Base-by-base conservation (phyloP, 2,113 vertebrate species). In the Piprites chloris region DNA sequence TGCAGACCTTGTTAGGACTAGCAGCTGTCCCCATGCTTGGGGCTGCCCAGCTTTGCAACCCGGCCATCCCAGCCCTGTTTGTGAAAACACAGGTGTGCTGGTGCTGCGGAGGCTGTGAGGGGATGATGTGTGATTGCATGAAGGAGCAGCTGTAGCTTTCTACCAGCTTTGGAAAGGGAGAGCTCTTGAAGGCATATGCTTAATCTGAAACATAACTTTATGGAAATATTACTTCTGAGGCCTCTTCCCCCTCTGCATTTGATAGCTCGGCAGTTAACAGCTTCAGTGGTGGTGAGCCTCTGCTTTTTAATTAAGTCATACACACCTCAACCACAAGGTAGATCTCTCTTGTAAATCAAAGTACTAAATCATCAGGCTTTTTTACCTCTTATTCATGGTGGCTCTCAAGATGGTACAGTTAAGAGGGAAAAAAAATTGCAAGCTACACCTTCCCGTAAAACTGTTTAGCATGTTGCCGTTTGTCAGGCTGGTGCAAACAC, bases 301-400 rank as follows among this genome's bases (percentile, higher is more conserved):
- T 75, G 58, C 74, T 81, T 84, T 85, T 93, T 95, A 90, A 96
- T 93, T 87, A 92, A 96, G 71, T 74, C 56, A 16, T 44, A 55
- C 52, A 37, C 75, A 71, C 82, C 79, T 92, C 71, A 83, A 52
- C 87, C 90, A 67, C 90, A 67, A 63, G 42, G 47, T 20, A 77
- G 72, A 81, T 92, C 68, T 67, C 44, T 75, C 56, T 67, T 72
- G 90, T 81, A 94, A 93, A 92, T 96, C 81, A 81, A 85, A 55
- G 35, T 47, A 73, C 27, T 63, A 67, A 88, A 84, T 93, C 46
- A 27, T 65, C 69, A 35, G 73, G 61, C 66, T 84, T 74, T 89
- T 88, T 61, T 24, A 28, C 73, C 49, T 86, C 80, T 83, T 62
- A 46, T 62, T 90, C 24, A 8, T 27, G 69, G 39, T 8, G 6